Base-by-base conservation (phyloP, 2,797 vertebrate genomes). In the Tangara arthus region DNA sequence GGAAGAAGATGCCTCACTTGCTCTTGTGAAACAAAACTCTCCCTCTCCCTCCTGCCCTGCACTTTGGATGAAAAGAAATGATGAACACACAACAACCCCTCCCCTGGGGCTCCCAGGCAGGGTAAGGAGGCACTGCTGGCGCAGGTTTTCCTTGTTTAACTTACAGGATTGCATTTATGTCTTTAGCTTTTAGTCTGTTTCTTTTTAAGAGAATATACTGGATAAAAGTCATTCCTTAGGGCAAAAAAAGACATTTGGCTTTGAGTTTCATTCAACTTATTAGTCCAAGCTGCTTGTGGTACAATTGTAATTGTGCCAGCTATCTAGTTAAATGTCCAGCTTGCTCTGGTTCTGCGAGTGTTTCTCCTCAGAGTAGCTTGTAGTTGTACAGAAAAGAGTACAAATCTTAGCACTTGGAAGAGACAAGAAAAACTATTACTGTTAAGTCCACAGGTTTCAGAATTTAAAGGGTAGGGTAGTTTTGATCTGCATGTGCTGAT, bases 261-360 rank as follows among this genome's bases (percentile, higher is more conserved):
- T 96, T 90, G 82, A 94, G 85, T 96, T 94, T 96, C 89, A 50
- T 81, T 91, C 80, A 90, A 64, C 19, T 95, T 96, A 96, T 96
- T 96, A 94, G 85, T 94, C 95, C 93, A 96, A 94, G 92, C 69
- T 96, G 94, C 85, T 93, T 89, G 89, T 88, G 92, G 94, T 88
- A n/a, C 66, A 82, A 66, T 2, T 94, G 87, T 86, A 88, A 66
- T 78, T 53, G 70, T 94, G 87, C 91, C 94, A 96, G 82, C 53
- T 87, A 65, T 91, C 87, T 90, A 46, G 55, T 85, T 92, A 91
- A 81, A 87, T 44, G 70, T 89, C 90, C 89, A 72, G 76, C 84
- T 92, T 42, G 42, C 82, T 93, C 82, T 1, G 0, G 70, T 81
- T 92, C 70, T 88, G 23, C 34, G 78, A 37, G 53, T 87, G 50